A percentile compares a stretch with the other conserved stretches of the same genome.
Conservation (phyloP, 2,113 vertebrate genomes). For the Mormyrus iriodes region DNA sequence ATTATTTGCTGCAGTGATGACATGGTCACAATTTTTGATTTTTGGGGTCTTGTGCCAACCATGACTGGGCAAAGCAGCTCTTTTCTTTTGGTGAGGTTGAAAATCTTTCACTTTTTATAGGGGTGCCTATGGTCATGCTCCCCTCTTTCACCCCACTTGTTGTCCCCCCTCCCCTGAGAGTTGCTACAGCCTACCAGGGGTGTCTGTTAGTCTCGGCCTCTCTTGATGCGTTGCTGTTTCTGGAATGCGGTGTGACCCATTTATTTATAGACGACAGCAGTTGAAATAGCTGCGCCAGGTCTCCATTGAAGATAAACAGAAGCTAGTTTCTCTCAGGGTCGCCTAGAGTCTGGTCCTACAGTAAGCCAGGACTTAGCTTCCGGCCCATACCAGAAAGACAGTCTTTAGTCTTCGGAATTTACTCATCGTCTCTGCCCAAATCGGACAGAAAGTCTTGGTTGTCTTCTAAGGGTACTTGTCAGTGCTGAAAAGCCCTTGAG, state of each 20-base stretch:
- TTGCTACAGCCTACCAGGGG: background rate
- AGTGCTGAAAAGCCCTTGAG: constrained; percentile 36
- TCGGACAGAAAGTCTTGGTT: constrained; percentile 8
- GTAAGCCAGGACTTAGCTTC: background rate
- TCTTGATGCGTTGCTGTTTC: constrained; percentile 37
- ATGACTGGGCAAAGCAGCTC: background rate
- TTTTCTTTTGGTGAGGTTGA: background rate
- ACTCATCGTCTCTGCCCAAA: background rate
- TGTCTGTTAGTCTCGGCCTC: background rate
- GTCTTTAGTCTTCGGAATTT: background rate
- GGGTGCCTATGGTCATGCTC: background rate
- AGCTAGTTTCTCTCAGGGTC: constrained; percentile 53
- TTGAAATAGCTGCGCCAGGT: constrained; percentile 64
- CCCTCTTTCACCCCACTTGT: background rate
- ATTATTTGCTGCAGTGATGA: background rate
- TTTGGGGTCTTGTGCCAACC: background rate
- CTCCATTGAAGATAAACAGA: constrained; percentile 76
- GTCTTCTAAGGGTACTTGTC: background rate
- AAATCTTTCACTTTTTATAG: background rate
- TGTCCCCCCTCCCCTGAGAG: background rate
- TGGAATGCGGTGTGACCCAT: constrained; percentile 73
- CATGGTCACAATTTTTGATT: background rate
- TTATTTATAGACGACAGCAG: constrained; percentile 80
- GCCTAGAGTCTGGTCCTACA: constrained; percentile 40
- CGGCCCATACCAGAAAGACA: background rate